These are phyloP conservation scores for Stigmatopora argus DNA, from an alignment of 2,113 vertebrate species.

Conservation along the genomic window DNA sequence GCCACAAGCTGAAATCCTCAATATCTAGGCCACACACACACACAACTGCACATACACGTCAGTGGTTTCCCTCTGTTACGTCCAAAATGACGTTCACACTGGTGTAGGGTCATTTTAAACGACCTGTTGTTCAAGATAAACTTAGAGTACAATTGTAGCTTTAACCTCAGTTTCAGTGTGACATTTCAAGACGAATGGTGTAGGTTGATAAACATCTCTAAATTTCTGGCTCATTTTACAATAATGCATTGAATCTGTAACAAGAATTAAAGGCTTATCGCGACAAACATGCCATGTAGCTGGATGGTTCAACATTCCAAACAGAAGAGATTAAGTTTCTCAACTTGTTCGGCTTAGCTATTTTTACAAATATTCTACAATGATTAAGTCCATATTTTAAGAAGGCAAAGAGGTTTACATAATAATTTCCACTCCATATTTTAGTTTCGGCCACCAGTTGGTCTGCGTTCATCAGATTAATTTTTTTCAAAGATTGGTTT, in stretches of 20 bases:
- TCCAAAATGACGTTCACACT: neutral
- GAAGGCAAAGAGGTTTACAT: constrained; percentile 11
- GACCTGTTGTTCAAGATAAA: constrained; percentile 1
- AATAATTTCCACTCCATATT: constrained; percentile 23
- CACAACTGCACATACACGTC: neutral
- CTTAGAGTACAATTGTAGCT: neutral
- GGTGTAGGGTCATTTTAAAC: neutral
- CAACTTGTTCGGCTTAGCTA: constrained; percentile 21
- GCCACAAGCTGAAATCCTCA: constrained; percentile 25
- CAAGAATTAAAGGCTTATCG: constrained; percentile 29
- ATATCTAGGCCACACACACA: constrained; percentile 25
- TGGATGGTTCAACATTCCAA: constrained; percentile 24
- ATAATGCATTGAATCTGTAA: constrained; percentile 14
- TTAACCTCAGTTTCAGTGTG: neutral
- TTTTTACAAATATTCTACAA: constrained; percentile 27
- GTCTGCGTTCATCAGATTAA: constrained; percentile 22
- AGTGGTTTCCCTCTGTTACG: constrained; percentile 3
- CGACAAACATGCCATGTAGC: constrained; percentile 14
- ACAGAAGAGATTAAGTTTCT: constrained; percentile 27
- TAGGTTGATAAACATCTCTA: neutral
- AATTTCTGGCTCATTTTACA: neutral
- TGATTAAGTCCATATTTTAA: constrained; percentile 32
- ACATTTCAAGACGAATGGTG: neutral
- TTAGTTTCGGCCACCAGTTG: constrained; percentile 30
- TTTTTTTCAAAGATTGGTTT: neutral